Base-by-base conservation (phyloP, 2,888 invertebrate genomes). In the Drosophila monieri region DNA sequence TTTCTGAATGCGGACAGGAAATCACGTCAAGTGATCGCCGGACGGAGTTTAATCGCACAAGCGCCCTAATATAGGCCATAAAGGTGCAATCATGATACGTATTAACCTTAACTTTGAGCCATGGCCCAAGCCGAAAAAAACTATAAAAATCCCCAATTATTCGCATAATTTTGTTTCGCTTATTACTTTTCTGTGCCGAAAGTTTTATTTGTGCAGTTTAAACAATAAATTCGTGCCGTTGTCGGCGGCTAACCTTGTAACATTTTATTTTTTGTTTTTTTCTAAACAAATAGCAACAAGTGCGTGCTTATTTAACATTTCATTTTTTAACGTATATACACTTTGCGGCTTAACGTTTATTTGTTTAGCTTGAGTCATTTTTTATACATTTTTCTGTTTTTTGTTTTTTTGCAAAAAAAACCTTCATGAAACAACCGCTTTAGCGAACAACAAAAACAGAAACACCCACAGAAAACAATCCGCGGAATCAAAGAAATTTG, bases 401-500 rank as follows among this genome's bases (percentile, higher is more conserved):
- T 62, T 44, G 62, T 52, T 23, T 23, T 23, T 23, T 23, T 23
- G 21, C 21, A 23, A 64, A 57, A 64, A 57, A 84, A 73, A 81
- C 86, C 85, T 81, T 81, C 80, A 70, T 49, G 25, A 62, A 51
- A 23, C 51, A 44, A 44, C 27, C 15, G 35, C 58, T 32, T 15
- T 23, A n/a, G 15, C 30, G 15, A 12, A 52, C 52, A 60, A 62
- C 57, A 37, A 41, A 59, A 58, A 57, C 25, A 55, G 55, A 68
- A 73, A 81, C 85, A 74, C 85, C 87, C 85, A 85, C 85, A 39
- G 59, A 56, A 73, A 30, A 35, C 66, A 75, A 65, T 68, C 66
- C 32, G 41, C 32, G 56, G 65, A 61, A 74, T 66, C 57, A 72
- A 64, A 75, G 79, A 80, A 80, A 83, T 72, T 75, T 53, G 51